These are phyloP conservation scores for Steinernema feltiae DNA, from an alignment of 1,140 invertebrate genomes.

Conservation along the genomic window DNA sequence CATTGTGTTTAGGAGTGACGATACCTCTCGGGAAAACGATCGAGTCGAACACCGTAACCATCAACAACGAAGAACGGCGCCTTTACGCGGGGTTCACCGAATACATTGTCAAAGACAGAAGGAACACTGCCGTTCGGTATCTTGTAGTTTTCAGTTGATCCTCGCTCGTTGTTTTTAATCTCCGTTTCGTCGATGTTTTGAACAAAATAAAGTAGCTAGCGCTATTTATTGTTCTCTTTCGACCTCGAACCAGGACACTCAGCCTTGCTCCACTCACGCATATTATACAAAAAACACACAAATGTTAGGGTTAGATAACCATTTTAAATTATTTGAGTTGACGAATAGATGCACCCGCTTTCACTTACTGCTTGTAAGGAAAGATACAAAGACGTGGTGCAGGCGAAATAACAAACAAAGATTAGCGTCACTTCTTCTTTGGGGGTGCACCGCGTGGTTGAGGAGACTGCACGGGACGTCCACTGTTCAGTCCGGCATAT, in stretches of 20 bases:
- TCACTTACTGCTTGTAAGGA: not conserved
- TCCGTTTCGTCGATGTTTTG: not conserved
- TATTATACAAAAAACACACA: constrained; percentile 1
- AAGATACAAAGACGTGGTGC: not conserved
- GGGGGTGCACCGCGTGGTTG: constrained; percentile 23
- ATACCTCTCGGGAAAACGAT: not conserved
- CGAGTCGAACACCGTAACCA: not conserved
- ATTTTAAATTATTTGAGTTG: not conserved
- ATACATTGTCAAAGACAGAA: not conserved
- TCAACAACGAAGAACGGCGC: not conserved
- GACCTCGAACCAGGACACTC: not conserved
- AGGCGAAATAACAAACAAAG: not conserved
- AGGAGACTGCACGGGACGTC: constrained; percentile 60
- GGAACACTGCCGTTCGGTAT: not conserved
- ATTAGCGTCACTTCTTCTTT: constrained; percentile 49
- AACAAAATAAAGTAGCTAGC: not conserved
- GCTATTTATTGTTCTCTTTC: not conserved
- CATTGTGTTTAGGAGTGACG: not conserved
- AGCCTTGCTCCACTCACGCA: not conserved
- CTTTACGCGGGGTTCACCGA: not conserved
- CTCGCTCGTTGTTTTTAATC: not conserved
- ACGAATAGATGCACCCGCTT: not conserved
- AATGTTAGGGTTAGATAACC: constrained; percentile 4
- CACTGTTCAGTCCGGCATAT: constrained; percentile 69
- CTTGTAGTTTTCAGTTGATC: not conserved